Evolutionary conservation across 2,113 vertebrate species (phyloP), one percentile per base, ranked within the genome.

Genomic region (Oostethus manadensis): DNA sequence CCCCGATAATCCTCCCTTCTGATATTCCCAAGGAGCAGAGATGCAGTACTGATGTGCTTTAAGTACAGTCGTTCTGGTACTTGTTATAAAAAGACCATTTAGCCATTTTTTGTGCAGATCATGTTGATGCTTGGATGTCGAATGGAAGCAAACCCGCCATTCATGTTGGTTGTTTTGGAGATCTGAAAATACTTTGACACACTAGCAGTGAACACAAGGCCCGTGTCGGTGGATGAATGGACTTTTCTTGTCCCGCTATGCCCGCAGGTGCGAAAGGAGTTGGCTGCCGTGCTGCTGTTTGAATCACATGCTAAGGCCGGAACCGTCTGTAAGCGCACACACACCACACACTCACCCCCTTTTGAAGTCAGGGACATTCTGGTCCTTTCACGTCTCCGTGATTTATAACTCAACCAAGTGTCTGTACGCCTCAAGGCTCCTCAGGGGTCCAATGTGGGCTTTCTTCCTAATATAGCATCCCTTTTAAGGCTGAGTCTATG

Each of bases 251-350:
- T 42, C n/a, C 43, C 46, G 59, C 38, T 77, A 40, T 68, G n/a
- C 51, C 59, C 62, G 1, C 79, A 98, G 96, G 94, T 98, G 61
- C 94, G 94, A 64, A 89, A 93, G 75, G 95, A 98, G 71, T 80
- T 98, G 82, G 94, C 96, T 0, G 85, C 94, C 0, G 93, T 98
- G 74, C 80, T 98, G 85, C 89, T 95, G 73, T 98, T 98, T 33
- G 96, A 98, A 76, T 92, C 94, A 0, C 93, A 95, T 46, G 82
- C 88, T 73, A 92, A 94, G 29, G 92, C 93, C 0, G 96, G 94
- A 74, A 96, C 94, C 16, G 94, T 97, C 61, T 76, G 96, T 98
- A 88, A 96, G 95, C 94, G 2, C 46, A 44, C 22, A 59, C 40
- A 21, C 58, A 64, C 46, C 44, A 33, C 29, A 33, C 5, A 46